A percentile compares a stretch with the other conserved stretches of the same genome.
Conservation (phyloP, 2,113 vertebrate species). For the Nematolebias whitei region DNA sequence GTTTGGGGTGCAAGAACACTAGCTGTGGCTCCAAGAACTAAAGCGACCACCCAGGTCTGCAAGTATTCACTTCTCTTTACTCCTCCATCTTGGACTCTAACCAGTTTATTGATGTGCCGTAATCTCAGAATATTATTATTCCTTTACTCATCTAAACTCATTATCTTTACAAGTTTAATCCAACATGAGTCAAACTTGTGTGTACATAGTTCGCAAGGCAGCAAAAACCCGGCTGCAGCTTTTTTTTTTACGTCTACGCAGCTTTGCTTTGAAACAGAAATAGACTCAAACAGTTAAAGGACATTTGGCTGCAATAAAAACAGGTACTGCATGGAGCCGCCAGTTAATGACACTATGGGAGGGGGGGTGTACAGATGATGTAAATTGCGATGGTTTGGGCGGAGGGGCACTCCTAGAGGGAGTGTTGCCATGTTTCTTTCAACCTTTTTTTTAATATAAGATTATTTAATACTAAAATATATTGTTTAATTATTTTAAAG, state of each 20-base stretch:
- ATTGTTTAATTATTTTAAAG: constrained; percentile 76
- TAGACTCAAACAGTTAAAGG: constrained; percentile 50
- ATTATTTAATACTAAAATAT: constrained; percentile 85
- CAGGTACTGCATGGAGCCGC: constrained; percentile 66
- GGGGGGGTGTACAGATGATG: constrained; percentile 53
- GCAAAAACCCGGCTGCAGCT: constrained; percentile 63
- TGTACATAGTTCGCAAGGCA: constrained; percentile 65
- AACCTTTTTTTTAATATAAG: constrained; percentile 80
- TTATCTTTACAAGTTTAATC: constrained; percentile 65
- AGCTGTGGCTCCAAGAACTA: constrained; percentile 34
- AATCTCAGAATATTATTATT: constrained; percentile 67
- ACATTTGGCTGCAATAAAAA: constrained; percentile 46
- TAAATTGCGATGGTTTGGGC: constrained; percentile 39
- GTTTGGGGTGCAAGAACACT: neutral
- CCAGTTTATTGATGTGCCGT: constrained; percentile 64
- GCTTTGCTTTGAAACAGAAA: constrained; percentile 74
- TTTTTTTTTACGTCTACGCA: constrained; percentile 78
- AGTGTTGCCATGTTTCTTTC: constrained; percentile 56
- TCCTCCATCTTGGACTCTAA: constrained; percentile 33
- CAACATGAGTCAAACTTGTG: constrained; percentile 54
- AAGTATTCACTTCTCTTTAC: constrained; percentile 51
- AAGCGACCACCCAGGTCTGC: constrained; percentile 39
- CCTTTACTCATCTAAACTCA: constrained; percentile 56
- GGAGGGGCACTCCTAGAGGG: constrained; percentile 18
- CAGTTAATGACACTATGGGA: constrained; percentile 16